Conservation (phyloP, 2,113 vertebrate genomes). For the Sceloporus undulatus region DNA sequence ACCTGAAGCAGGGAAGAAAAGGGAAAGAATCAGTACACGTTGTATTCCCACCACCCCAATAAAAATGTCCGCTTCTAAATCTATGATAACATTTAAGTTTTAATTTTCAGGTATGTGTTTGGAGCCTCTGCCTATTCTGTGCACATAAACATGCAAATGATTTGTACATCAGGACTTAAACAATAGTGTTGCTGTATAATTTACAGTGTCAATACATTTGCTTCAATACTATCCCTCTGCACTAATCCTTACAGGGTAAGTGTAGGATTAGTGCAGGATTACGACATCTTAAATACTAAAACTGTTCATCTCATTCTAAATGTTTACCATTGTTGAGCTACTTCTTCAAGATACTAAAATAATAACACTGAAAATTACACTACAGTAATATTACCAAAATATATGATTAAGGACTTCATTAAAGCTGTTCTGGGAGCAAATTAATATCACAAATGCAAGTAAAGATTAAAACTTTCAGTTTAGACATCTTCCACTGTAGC, state of each 20-base stretch:
- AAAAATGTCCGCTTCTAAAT: background rate
- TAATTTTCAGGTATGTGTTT: background rate
- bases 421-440: background rate
- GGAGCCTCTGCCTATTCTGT: background rate
- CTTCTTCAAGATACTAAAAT: background rate
- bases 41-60: background rate
- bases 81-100: background rate
- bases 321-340: background rate
- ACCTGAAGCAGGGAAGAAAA: constrained; percentile 80
- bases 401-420: background rate
- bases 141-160: background rate
- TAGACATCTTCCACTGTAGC: background rate
- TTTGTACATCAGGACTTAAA: background rate
- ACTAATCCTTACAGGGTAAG: background rate
- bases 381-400: background rate
- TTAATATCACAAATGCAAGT: background rate
- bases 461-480: background rate
- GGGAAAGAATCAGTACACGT: constrained; percentile 23
- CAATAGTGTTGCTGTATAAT: background rate
- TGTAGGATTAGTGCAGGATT: background rate
- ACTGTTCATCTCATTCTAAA: background rate
- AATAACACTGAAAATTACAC: background rate
- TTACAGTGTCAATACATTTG: background rate
- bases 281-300: background rate
- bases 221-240: background rate